Conservation (phyloP, 2,888 invertebrate species). For the Tridacna gigas region DNA sequence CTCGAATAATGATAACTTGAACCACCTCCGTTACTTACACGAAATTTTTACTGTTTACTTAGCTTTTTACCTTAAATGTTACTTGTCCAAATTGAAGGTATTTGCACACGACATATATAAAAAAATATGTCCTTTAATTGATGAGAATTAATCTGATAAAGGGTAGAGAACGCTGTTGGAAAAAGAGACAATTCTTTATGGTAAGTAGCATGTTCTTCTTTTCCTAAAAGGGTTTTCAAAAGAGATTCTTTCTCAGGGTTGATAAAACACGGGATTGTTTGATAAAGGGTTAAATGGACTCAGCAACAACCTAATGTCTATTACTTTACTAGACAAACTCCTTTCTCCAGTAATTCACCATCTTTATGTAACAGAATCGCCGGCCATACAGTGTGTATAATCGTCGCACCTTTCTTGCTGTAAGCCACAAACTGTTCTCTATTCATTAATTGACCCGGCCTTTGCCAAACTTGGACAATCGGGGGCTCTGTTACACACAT, state of each 20-base stretch:
- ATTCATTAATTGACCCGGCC: slow-evolving; percentile 61
- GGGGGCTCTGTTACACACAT: slow-evolving; percentile 59
- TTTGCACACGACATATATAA: too few species aligned
- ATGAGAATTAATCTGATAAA: too few species aligned
- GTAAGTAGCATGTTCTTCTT: neutral
- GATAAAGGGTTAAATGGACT: neutral
- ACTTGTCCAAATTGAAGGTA: too few species aligned
- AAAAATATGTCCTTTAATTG: too few species aligned
- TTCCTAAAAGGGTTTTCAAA: neutral
- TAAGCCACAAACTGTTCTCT: slow-evolving; percentile 57
- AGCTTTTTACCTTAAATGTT: too few species aligned
- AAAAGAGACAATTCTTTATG: neutral
- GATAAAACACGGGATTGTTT: neutral
- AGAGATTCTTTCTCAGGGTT: too few species aligned
- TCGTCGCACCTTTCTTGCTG: slow-evolving; percentile 56
- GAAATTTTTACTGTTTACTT: too few species aligned
- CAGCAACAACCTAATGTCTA: neutral
- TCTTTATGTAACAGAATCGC: slow-evolving; percentile 56
- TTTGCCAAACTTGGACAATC: slow-evolving; percentile 52
- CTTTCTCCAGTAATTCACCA: slow-evolving; percentile 48
- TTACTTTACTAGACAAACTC: slow-evolving; percentile 55
- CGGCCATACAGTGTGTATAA: slow-evolving; percentile 63
- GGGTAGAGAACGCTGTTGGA: too few species aligned
- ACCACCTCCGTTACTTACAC: too few species aligned
- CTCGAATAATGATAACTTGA: too few species aligned